Conservation (phyloP, 2,113 vertebrate genomes). For the Ellobius talpinus region DNA sequence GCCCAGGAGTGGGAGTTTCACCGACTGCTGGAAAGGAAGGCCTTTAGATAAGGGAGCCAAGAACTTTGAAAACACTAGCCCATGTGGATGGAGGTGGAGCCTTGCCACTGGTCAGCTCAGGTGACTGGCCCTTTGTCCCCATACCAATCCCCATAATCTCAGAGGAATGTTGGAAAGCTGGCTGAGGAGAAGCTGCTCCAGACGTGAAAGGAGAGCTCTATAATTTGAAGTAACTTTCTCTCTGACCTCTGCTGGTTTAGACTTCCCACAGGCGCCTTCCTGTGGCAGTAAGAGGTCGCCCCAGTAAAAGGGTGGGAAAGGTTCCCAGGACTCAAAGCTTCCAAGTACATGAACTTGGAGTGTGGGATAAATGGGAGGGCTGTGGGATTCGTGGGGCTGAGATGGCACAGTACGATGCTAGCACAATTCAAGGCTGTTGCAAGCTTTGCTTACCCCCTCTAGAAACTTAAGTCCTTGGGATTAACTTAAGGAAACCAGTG, state of each 20-base stretch:
- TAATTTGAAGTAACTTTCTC: background rate
- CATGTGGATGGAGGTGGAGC: background rate
- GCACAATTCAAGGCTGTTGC: background rate
- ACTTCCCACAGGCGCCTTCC: background rate
- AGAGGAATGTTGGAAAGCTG: conserved; percentile 47
- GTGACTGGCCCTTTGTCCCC: conserved; percentile 58
- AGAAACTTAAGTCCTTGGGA: background rate
- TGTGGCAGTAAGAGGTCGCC: background rate
- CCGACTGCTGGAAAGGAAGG: background rate
- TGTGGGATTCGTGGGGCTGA: background rate
- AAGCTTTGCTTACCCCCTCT: background rate
- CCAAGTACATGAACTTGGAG: background rate
- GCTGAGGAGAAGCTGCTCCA: background rate
- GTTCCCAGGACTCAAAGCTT: background rate
- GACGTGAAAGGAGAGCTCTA: background rate
- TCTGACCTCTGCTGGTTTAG: background rate
- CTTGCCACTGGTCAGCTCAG: background rate
- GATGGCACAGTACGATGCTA: background rate
- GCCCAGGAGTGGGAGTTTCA: background rate
- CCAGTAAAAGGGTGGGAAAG: conserved; percentile 10
- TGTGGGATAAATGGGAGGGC: background rate
- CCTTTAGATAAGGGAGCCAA: conserved; percentile 60
- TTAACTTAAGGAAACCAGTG: background rate
- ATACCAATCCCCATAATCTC: conserved; percentile 6
- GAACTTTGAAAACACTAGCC: conserved; percentile 66